A percentile compares a stretch with the other conserved stretches of the same genome.
Evolutionary conservation across 2,113 vertebrate genomes (phyloP).

Genomic region (Promerops cafer): DNA sequence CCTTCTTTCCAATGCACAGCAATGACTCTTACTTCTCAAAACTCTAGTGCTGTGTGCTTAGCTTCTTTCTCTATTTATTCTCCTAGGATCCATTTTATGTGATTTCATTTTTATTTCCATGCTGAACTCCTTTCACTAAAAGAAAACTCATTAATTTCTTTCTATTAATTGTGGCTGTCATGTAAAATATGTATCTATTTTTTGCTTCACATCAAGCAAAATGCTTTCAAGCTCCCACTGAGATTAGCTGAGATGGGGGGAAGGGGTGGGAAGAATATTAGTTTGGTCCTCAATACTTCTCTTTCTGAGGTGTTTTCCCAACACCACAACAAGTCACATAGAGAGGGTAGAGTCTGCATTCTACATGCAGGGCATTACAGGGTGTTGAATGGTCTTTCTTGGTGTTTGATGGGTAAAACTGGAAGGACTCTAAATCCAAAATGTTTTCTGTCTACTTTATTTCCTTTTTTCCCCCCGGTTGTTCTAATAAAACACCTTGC

Average conservation of each 20-base stretch:
- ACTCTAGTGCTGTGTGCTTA: neutral
- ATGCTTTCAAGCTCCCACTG: neutral
- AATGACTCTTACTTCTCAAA: neutral
- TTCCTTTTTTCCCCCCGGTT: neutral
- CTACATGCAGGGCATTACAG: neutral
- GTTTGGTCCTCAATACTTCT: neutral
- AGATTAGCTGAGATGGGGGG: neutral
- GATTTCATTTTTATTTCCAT: neutral
- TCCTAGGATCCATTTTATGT: neutral
- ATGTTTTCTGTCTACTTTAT: neutral
- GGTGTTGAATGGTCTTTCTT: neutral
- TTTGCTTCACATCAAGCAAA: neutral
- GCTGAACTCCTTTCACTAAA: neutral
- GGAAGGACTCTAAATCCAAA: neutral
- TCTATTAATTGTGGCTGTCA: conserved; percentile 14
- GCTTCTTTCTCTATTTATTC: conserved; percentile 4
- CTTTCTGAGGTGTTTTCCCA: neutral
- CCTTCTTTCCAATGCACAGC: neutral
- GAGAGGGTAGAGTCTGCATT: neutral
- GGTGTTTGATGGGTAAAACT: neutral
- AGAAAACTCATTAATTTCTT: conserved; percentile 22
- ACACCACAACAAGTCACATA: neutral
- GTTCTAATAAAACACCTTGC: neutral
- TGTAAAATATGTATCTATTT: neutral
- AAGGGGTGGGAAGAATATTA: neutral